Evolutionary conservation across 37 sponge, comb jelly and placozoan species (phyloP), one percentile per base, ranked within the genome.

Genomic region (Lycopodina hypogea): DNA sequence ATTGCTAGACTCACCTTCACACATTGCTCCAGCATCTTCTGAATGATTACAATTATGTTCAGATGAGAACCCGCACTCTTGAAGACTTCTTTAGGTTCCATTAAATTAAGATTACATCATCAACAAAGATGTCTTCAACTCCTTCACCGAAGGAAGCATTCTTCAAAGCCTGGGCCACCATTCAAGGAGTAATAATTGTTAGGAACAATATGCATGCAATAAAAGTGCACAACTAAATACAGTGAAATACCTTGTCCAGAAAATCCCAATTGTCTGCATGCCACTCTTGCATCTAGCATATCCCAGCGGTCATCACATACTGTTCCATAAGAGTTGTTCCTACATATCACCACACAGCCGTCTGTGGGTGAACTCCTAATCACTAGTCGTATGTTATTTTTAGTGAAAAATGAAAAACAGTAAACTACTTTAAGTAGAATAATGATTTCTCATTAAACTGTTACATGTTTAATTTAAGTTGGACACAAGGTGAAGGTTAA

Each of bases 291-390:
- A 64, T 61, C 82, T 22, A 45, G 61, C 19, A 45, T n/a, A 42
- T 72, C 65, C 82, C 82, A 81, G 11, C 1, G 33, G 64, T 81
- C 82, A 64, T 81, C 74, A 62, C 82, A 81, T 36, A 81, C 65
- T 12, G 73, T 81, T 1, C 73, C 72, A 62, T 73, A 81, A n/a
- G 52, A 61, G 50, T 75, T 67, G 36, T 75, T 56, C 28, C 37
- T 56, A 35, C 76, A 75, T n/a, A 83, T 53, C 65, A 68, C 76
- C 52, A 83, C 83, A 68, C 68, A 51, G 50, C 83, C 83, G 40
- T 83, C 76, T 28, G 24, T 39, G 7, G 70, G 70, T 11, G 14
- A 38, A 28, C 29, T 18, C 24, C 81, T 62, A 60, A 59, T 71
- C 48, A 81, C 41, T 18, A 81, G 72, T 33, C 61, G n/a, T n/a